phyloP scores from a whole-genome alignment of 37 sponge, comb jelly and placozoan genomes.

The Haliclona indistincta region DNA sequence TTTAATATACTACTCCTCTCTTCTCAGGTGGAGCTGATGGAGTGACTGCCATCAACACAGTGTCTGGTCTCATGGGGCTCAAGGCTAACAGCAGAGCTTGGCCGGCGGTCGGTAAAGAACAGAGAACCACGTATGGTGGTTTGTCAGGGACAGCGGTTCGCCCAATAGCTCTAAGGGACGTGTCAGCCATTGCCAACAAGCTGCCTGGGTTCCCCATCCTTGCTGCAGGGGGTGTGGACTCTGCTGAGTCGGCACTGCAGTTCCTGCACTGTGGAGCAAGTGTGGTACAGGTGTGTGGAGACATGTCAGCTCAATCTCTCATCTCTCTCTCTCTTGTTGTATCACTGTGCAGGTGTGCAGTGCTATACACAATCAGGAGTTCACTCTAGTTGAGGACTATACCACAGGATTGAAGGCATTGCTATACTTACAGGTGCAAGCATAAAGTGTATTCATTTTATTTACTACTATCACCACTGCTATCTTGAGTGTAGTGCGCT shows the following conservation, averaged over 20 bases:
- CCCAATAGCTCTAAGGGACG: conserved; percentile 89
- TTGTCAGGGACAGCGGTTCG: conserved; percentile 88
- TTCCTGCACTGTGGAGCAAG: conserved; percentile 87
- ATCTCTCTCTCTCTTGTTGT: conserved; percentile 1
- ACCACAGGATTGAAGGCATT: conserved; percentile 79
- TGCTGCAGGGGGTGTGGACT: conserved; percentile 91
- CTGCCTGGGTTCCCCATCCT: conserved; percentile 89
- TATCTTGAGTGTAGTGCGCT: neutral
- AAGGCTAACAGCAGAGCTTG: conserved; percentile 66
- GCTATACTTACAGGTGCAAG: conserved; percentile 82
- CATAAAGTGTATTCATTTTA: no score
- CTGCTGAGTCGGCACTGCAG: conserved; percentile 89
- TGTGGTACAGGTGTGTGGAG: conserved; percentile 68
- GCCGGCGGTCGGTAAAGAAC: conserved; percentile 82
- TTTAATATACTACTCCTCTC: neutral
- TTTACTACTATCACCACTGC: no score
- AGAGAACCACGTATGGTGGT: conserved; percentile 91
- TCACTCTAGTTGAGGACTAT: conserved; percentile 91
- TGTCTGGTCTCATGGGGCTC: conserved; percentile 94
- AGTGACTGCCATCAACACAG: conserved; percentile 92
- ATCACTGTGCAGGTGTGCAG: conserved; percentile 79
- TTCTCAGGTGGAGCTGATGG: conserved; percentile 88
- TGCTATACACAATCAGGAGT: conserved; percentile 96
- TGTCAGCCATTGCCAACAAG: conserved; percentile 77
- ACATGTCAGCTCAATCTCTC: neutral